Base-by-base conservation (phyloP, 1,140 invertebrate genomes). In the Lerema accius region DNA sequence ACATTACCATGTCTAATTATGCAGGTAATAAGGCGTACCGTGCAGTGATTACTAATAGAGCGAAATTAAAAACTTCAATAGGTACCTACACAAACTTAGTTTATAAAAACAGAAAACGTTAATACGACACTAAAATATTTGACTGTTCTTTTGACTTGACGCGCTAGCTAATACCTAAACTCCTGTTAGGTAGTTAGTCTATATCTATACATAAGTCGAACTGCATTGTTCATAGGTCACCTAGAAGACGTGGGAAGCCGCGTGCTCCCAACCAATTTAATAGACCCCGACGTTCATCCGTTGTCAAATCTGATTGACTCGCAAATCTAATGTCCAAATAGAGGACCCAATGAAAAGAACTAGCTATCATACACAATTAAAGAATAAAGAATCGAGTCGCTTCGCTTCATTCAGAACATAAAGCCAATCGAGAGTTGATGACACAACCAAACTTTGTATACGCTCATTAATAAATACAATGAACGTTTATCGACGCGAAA, bases 191-290 rank as follows among this genome's bases (percentile, higher is more conserved):
- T 23, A 23, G n/a, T n/a, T n/a, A n/a, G n/a, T n/a, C n/a, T n/a
- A n/a, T n/a, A n/a, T n/a, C n/a, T n/a, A n/a, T n/a, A n/a, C n/a
- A n/a, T n/a, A n/a, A n/a, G n/a, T n/a, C n/a, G n/a, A n/a, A n/a
- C n/a, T n/a, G 35, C 32, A 43, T 55, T 55, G 51, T 55, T 56
- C 53, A 56, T 56, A 56, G 53, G 53, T 56, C 40, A 43, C 40
- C 53, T 56, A 56, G 53, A 56, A 56, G 53, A 56, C 53, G 53
- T 56, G 53, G 53, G 53, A 56, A 56, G 53, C 3, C 39, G 40
- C 13, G 9, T 56, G 39, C 51, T 56, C 53, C 19, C 53, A 45
- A 32, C 53, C 53, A 16, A 17, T 42, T 43, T 45, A 56, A 56
- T 56, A 56, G 53, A 45, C 39, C 40, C 23, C 53, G 53, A 56